phyloP scores from a whole-genome alignment of 1,140 invertebrate species.

The Bombus consobrinus region DNA sequence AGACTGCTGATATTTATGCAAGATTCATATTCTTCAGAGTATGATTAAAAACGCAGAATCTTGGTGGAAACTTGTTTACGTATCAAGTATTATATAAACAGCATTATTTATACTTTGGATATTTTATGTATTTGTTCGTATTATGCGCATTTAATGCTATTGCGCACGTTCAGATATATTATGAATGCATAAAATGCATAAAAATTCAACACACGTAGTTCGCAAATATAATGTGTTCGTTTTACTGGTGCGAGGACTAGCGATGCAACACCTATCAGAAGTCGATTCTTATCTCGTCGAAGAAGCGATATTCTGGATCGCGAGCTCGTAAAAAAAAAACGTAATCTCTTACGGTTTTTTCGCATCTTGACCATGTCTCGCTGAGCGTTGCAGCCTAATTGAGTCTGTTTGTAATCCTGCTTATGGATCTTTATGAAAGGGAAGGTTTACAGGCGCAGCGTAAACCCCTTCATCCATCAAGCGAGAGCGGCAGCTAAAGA shows the following conservation, averaged over 20 bases:
- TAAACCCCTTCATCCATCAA: slow-evolving; percentile 74
- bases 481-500: slow-evolving; percentile 70
- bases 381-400: slow-evolving; percentile 66
- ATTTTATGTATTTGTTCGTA: too few relatives aligned
- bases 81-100: too few relatives aligned
- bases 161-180: too few relatives aligned
- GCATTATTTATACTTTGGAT: too few relatives aligned
- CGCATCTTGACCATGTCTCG: slow-evolving; percentile 46
- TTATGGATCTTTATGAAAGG: slow-evolving; percentile 73
- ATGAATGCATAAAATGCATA: too few relatives aligned
- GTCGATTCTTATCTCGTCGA: slow-evolving; percentile 35
- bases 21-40: too few relatives aligned
- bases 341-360: slow-evolving; percentile 60
- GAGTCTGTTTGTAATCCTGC: slow-evolving; percentile 73
- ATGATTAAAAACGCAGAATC: too few relatives aligned
- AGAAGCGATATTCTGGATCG: slow-evolving; percentile 16
- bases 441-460: slow-evolving; percentile 70
- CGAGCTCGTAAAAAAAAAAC: slow-evolving; percentile 54
- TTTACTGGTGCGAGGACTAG: neutral
- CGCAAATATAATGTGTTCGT: too few relatives aligned
- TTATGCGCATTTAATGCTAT: too few relatives aligned
- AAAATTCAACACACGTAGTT: too few relatives aligned
- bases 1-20: too few relatives aligned
- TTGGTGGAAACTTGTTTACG: too few relatives aligned
- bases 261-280: neutral